Evolutionary conservation across 1,140 invertebrate genomes (phyloP).

Genomic region (Bursaphelenchus mucronatus): DNA sequence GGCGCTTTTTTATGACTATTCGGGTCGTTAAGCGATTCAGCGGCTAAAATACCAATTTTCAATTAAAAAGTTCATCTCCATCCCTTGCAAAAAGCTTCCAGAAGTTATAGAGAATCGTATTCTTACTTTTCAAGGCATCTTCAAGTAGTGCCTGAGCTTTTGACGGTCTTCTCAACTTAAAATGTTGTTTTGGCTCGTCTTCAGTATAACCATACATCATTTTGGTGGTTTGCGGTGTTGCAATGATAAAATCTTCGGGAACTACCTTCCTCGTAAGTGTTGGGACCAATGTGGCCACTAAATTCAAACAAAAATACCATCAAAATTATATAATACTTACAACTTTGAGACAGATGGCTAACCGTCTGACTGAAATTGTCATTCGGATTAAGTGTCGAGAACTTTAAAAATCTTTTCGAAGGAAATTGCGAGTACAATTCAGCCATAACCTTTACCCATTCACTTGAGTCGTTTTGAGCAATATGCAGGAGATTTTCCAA

Average conservation of each 20-base stretch:
- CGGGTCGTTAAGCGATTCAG: constrained; percentile 29
- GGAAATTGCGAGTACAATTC: constrained; percentile 40
- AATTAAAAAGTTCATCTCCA: too few species aligned
- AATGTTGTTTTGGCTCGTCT: constrained; percentile 37
- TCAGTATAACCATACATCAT: constrained; percentile 27
- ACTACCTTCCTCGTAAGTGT: constrained; percentile 33
- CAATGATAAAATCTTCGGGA: constrained; percentile 32
- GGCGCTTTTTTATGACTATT: neutral
- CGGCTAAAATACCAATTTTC: constrained; percentile 21
- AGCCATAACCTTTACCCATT: constrained; percentile 44
- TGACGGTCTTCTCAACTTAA: constrained; percentile 26
- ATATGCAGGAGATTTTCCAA: constrained; percentile 30
- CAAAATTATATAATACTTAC: too few species aligned
- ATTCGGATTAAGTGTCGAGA: too few species aligned
- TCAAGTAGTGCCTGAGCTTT: constrained; percentile 39
- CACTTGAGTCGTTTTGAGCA: constrained; percentile 40
- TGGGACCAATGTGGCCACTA: constrained; percentile 16
- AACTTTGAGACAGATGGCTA: too few species aligned
- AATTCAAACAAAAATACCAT: neutral
- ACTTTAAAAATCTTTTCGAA: neutral
- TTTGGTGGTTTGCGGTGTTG: constrained; percentile 31
- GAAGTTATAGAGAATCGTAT: too few species aligned
- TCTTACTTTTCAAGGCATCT: constrained; percentile 37
- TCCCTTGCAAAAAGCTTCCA: too few species aligned
- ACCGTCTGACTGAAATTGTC: too few species aligned